Conservation (phyloP, 2,113 vertebrate genomes). For the Halichoerus grypus region DNA sequence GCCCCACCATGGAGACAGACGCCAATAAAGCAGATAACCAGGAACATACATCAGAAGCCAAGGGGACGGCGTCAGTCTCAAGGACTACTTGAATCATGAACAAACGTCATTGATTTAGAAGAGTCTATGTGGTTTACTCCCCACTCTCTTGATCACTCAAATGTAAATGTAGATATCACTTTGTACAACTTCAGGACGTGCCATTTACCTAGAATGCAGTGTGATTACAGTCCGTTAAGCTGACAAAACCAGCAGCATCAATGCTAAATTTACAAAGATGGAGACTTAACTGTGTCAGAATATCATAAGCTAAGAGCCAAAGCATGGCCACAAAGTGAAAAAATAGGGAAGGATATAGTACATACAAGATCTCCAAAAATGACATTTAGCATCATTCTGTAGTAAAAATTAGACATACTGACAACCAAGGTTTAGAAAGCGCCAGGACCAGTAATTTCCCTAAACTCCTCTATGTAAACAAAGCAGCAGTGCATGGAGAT, state of each 20-base stretch:
- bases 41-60: neutral
- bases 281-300: neutral
- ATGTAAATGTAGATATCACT: neutral
- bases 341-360: neutral
- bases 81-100: neutral
- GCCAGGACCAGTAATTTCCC: neutral
- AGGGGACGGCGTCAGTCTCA: neutral
- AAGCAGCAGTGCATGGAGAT: neutral
- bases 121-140: neutral
- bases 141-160: neutral
- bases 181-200: neutral
- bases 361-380: neutral
- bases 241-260: neutral
- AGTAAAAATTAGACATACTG: neutral
- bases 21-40: neutral
- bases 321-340: neutral
- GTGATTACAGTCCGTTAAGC: neutral
- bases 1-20: neutral
- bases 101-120: neutral
- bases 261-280: neutral
- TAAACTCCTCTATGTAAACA: neutral
- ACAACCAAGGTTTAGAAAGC: neutral
- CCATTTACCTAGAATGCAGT: neutral
- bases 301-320: neutral
- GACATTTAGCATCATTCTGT: neutral